These are phyloP conservation scores for Subacronicta megacephala DNA, from an alignment of 2,888 invertebrate genomes.

Conservation along the genomic window DNA sequence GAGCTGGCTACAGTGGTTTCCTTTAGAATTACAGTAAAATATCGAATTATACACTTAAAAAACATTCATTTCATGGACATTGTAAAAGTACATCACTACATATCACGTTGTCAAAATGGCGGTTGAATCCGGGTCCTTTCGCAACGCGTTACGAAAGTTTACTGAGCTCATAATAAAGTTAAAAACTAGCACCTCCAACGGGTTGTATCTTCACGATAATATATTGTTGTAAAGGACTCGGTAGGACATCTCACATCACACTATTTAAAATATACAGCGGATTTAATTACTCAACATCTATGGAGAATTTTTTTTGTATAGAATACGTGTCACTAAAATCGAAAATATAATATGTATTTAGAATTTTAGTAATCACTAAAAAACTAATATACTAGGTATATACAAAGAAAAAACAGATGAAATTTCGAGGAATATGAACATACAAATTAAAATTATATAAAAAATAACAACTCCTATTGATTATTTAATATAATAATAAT, in stretches of 20 bases:
- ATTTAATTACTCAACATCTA: neutral
- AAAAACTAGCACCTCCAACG: conserved; percentile 7
- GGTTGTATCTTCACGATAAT: conserved; percentile 1
- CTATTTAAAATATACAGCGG: neutral
- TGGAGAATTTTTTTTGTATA: no score
- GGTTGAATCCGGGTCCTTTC: conserved; percentile 5
- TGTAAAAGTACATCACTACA: conserved; percentile 1
- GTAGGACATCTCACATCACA: neutral
- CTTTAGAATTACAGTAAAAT: no score
- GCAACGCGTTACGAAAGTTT: conserved; percentile 7
- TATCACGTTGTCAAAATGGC: conserved; percentile 1
- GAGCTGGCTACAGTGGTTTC: no score
- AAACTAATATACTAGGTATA: no score
- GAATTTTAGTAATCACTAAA: neutral
- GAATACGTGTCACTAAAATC: neutral
- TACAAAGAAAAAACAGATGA: neutral
- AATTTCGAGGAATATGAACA: neutral
- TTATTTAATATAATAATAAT: no score
- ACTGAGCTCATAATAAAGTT: conserved; percentile 5
- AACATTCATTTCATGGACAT: neutral
- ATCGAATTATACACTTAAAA: neutral
- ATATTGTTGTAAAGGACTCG: neutral
- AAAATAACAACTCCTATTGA: no score
- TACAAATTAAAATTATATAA: no score
- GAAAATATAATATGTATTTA: no score